Base-by-base conservation (phyloP, 2,888 invertebrate genomes). In the Epistrophe grossulariae region DNA sequence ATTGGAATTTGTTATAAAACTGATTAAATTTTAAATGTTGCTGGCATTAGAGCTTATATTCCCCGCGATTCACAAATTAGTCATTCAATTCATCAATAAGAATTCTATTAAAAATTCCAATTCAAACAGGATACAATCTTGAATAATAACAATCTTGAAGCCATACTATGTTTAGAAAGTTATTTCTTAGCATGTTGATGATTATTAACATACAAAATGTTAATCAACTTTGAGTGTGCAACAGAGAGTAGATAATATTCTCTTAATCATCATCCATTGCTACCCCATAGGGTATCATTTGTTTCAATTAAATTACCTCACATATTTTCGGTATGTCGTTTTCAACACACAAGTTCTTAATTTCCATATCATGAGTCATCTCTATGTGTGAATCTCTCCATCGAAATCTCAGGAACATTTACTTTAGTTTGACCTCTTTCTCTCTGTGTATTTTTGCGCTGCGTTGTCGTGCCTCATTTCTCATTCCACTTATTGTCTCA, bases 361-460 rank as follows among this genome's bases (percentile, higher is more conserved):
- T 84, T 84, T 84, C 77, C 80, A 80, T 80, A 77, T 72, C 55
- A 77, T 87, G 87, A 87, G 79, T 87, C 87, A 83, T 79, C 35
- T 79, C 28, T 31, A 71, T 83, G 82, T 82, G 79, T 87, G 83
- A 83, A 87, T 83, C 82, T 87, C 79, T 82, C 71, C 70, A 79
- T 83, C 76, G 73, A 81, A 78, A 85, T 85, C 85, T 79, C 78
- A 85, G 81, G 68, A 85, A 78, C 85, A 64, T 74, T 81, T 73
- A 74, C 64, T 79, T 79, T 73, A 79, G 40, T 68, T 60, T 57
- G 74, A 45, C 72, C 59, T 78, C 81, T 82, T 80, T 73, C 62
- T 38, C 68, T 66, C 59, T 79, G 52, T 84, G 60, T 82, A 43
- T 52, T 13, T 24, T 57, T 57, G 55, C 17, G 66, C 50, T 78